Evolutionary conservation across 2,888 invertebrate genomes (phyloP).

Genomic region (Hedychridium roseum): DNA sequence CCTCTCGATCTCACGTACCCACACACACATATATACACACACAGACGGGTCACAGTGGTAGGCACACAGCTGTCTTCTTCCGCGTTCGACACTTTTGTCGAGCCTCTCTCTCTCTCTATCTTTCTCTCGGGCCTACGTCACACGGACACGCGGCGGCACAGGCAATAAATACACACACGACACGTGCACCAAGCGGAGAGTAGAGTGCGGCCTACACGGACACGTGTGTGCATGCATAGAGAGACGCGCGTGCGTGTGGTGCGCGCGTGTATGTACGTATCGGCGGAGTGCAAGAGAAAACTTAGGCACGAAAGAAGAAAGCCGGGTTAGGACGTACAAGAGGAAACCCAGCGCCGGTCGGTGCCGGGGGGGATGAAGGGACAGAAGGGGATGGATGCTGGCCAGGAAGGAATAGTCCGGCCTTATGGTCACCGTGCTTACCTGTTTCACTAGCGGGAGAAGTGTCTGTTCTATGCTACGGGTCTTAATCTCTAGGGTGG

Average conservation of each 20-base stretch:
- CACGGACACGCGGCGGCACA: too few relatives aligned
- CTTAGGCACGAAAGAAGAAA: background rate
- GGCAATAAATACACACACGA: too few relatives aligned
- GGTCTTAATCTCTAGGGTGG: conserved; percentile 84
- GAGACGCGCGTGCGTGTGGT: background rate
- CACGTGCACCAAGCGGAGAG: too few relatives aligned
- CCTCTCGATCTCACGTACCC: background rate
- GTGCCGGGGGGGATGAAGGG: too few relatives aligned
- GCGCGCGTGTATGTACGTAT: background rate
- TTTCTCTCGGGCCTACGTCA: too few relatives aligned
- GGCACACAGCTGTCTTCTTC: background rate
- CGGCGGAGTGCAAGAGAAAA: background rate
- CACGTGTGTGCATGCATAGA: too few relatives aligned
- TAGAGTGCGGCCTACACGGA: too few relatives aligned
- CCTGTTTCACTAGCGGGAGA: conserved; percentile 94
- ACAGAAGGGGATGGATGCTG: too few relatives aligned
- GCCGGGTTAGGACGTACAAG: too few relatives aligned
- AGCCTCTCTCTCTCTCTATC: too few relatives aligned
- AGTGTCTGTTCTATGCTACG: conserved; percentile 94
- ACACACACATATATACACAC: background rate
- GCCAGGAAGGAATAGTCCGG: too few relatives aligned
- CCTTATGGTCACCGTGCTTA: conserved; percentile 63
- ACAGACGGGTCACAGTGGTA: background rate
- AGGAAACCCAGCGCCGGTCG: background rate
- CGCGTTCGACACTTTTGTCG: too few relatives aligned